A percentile compares a stretch with the other conserved stretches of the same genome.
These are phyloP conservation scores for Parnassius mnemosyne DNA, from an alignment of 2,888 invertebrate genomes.

Conservation along the genomic window DNA sequence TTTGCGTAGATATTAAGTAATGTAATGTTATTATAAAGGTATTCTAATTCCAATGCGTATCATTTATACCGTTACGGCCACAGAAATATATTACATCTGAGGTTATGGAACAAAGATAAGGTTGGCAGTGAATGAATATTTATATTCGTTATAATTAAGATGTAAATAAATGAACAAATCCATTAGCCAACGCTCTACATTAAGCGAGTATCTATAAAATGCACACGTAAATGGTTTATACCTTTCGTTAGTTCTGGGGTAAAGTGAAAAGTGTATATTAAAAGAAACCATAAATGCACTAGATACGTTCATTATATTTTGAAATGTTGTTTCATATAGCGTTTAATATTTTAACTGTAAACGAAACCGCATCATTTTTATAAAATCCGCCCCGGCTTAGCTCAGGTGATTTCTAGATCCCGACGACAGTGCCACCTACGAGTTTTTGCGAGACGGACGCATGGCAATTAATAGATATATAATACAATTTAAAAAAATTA, in stretches of 20 bases:
- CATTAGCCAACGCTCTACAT: conserved; percentile 53
- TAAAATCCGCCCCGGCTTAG: no score
- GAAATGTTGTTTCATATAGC: background rate
- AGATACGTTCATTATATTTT: background rate
- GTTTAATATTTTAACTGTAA: no score
- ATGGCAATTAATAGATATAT: no score
- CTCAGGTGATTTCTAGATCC: no score
- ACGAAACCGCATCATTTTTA: no score
- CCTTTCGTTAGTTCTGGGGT: conserved; percentile 33
- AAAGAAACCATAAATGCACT: conserved; percentile 9
- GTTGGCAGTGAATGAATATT: conserved; percentile 58
- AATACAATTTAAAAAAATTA: no score
- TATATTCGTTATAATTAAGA: conserved; percentile 60
- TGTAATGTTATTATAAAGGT: conserved; percentile 37
- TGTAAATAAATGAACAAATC: conserved; percentile 63
- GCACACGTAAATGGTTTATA: conserved; percentile 36
- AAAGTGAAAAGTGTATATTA: conserved; percentile 27
- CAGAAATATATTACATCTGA: conserved; percentile 40
- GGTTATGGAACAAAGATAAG: conserved; percentile 57
- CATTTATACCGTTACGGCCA: conserved; percentile 45
- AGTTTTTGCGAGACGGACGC: no score
- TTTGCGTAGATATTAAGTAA: conserved; percentile 20
- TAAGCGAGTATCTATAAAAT: conserved; percentile 39
- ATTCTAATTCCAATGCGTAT: conserved; percentile 45
- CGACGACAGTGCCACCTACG: no score